Evolutionary conservation across 2,888 invertebrate species (phyloP).

Genomic region (Spialia ferax): DNA sequence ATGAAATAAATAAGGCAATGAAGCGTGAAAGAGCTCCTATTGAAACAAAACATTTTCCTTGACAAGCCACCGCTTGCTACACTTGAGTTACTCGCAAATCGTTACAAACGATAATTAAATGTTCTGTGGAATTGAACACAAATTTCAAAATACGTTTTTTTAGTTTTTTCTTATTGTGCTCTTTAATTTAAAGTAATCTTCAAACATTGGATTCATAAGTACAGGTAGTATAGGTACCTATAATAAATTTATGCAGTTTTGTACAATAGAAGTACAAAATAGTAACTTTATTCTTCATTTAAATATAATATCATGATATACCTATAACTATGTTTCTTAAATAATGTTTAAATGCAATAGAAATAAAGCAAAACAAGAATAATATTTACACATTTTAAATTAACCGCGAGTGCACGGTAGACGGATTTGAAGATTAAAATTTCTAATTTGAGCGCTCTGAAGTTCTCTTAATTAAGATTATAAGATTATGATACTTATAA

Average conservation of each 20-base stretch:
- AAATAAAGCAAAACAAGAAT: slow-evolving; percentile 50
- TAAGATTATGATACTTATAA: slow-evolving; percentile 82
- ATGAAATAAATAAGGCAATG: slow-evolving; percentile 67
- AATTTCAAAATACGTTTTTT: slow-evolving; percentile 10
- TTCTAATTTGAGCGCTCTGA: slow-evolving; percentile 75
- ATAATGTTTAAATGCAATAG: neutral
- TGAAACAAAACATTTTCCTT: slow-evolving; percentile 65
- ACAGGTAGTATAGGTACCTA: too few relatives aligned
- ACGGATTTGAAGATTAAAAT: slow-evolving; percentile 77
- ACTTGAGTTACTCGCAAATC: slow-evolving; percentile 55
- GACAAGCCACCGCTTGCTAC: slow-evolving; percentile 53
- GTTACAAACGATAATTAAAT: slow-evolving; percentile 42
- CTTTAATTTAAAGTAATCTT: neutral
- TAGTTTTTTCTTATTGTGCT: neutral
- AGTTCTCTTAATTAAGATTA: slow-evolving; percentile 84
- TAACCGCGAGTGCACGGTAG: slow-evolving; percentile 56
- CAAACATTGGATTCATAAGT: neutral
- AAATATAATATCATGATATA: too few relatives aligned
- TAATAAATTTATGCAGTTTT: too few relatives aligned
- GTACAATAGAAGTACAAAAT: too few relatives aligned
- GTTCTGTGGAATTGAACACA: slow-evolving; percentile 33
- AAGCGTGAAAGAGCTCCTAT: slow-evolving; percentile 64
- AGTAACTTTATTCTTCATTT: too few relatives aligned
- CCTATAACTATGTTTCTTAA: neutral
- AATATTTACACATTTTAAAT: slow-evolving; percentile 56